Conservation (phyloP, 2,888 invertebrate genomes). For the Eurytoma adleriae region DNA sequence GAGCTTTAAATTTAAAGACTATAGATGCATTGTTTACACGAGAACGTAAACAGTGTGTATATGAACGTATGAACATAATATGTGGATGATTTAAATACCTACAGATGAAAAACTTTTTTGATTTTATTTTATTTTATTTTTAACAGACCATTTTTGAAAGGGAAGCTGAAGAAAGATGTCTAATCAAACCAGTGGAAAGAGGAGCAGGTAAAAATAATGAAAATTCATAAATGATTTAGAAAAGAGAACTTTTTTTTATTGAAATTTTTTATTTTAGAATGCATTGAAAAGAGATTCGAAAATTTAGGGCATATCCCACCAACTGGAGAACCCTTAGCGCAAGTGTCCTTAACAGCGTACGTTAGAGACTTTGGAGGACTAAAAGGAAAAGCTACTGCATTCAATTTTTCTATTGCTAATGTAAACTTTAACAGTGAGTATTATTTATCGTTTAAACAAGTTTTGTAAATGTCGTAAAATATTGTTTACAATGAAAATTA, state of each 20-base stretch:
- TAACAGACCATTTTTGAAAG: constrained; percentile 52
- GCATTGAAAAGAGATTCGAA: constrained; percentile 65
- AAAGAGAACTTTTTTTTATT: neutral
- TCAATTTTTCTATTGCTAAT: constrained; percentile 69
- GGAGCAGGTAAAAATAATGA: constrained; percentile 62
- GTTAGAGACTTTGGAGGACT: constrained; percentile 57
- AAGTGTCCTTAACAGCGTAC: constrained; percentile 67
- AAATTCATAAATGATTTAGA: neutral
- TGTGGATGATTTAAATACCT: neutral
- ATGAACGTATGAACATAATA: neutral
- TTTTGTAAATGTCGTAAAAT: neutral
- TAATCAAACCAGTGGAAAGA: constrained; percentile 61
- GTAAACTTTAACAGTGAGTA: constrained; percentile 67
- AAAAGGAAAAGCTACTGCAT: constrained; percentile 65
- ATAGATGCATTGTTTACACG: neutral
- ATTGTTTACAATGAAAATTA: constrained; percentile 6
- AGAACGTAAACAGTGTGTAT: neutral
- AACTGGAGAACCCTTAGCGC: constrained; percentile 58
- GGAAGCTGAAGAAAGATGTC: constrained; percentile 60
- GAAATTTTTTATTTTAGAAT: constrained; percentile 60
- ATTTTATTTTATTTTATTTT: constrained; percentile 25
- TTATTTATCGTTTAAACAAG: neutral
- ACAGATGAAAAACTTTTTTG: neutral
- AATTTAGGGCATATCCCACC: constrained; percentile 59
- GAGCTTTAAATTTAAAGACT: neutral